These are phyloP conservation scores for Ectropis grisescens DNA, from an alignment of 1,140 invertebrate species.

Conservation along the genomic window DNA sequence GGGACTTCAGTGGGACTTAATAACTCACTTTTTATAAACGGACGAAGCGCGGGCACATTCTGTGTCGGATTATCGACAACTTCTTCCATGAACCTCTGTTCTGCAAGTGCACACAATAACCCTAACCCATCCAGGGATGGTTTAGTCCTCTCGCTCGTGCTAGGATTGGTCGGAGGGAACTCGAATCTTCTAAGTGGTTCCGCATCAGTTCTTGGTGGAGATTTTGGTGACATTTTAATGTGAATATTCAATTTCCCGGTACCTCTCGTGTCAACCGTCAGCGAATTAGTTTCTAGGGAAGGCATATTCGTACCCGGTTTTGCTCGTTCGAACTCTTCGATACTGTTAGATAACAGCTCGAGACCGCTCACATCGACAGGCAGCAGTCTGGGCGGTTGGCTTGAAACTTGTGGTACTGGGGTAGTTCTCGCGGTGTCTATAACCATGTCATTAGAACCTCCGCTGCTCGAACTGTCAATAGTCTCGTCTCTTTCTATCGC, in stretches of 20 bases:
- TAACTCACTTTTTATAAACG: constrained; percentile 51
- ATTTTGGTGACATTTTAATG: constrained; percentile 64
- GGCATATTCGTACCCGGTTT: constrained; percentile 48
- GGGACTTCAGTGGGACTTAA: constrained; percentile 37
- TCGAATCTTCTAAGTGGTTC: constrained; percentile 49
- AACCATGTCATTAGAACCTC: constrained; percentile 44
- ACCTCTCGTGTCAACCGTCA: constrained; percentile 50
- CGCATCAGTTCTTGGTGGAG: constrained; percentile 36
- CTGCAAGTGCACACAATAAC: constrained; percentile 86
- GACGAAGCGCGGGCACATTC: constrained; percentile 25
- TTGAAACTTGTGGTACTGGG: constrained; percentile 16
- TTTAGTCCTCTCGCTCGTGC: constrained; percentile 24
- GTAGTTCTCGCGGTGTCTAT: constrained; percentile 50
- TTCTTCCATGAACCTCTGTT: constrained; percentile 86
- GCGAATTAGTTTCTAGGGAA: constrained; percentile 29
- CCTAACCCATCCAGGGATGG: constrained; percentile 79
- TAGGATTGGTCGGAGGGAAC: constrained; percentile 34
- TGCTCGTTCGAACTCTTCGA: constrained; percentile 78
- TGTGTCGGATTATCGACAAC: constrained; percentile 53
- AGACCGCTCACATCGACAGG: constrained; percentile 82
- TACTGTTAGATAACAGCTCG: constrained; percentile 85
- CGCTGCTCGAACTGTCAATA: constrained; percentile 42
- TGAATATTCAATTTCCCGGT: constrained; percentile 45
- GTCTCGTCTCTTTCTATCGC: constrained; percentile 54
- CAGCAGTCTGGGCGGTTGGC: constrained; percentile 27